These are phyloP conservation scores for Cichlasoma orientale DNA, from an alignment of 2,797 vertebrate genomes.

Conservation along the genomic window DNA sequence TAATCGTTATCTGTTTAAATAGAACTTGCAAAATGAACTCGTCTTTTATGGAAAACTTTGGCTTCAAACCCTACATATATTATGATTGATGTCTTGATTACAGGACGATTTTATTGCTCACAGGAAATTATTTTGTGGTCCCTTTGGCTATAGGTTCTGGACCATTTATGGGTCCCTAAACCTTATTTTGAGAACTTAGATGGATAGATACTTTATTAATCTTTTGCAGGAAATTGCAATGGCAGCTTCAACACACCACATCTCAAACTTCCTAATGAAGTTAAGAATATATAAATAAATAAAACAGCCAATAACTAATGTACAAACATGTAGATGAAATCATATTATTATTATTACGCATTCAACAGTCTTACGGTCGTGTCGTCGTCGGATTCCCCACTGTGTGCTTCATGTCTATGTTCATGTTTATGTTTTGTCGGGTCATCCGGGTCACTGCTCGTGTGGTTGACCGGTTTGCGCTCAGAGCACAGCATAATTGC, in stretches of 20 bases:
- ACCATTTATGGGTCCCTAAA: not conserved
- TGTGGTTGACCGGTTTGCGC: too few relatives aligned
- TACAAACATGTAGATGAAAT: not conserved
- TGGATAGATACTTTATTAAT: not conserved
- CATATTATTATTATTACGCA: not conserved
- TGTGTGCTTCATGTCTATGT: too few relatives aligned
- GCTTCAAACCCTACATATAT: not conserved
- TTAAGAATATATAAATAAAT: not conserved
- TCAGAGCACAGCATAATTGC: too few relatives aligned
- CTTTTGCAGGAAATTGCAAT: not conserved
- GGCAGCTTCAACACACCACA: not conserved
- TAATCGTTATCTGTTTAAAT: not conserved
- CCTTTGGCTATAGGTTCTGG: fast-evolving
- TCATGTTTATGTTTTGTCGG: too few relatives aligned
- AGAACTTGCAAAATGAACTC: not conserved
- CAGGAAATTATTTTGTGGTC: not conserved
- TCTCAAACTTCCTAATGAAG: not conserved
- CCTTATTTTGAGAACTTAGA: not conserved
- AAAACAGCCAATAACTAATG: fast-evolving
- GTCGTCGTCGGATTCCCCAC: too few relatives aligned
- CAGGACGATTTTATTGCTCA: not conserved
- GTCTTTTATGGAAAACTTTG: not conserved
- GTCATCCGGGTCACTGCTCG: too few relatives aligned
- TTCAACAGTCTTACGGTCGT: not conserved
- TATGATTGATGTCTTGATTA: not conserved